These are phyloP conservation scores for Beaufortia kweichowensis DNA, from an alignment of 2,113 vertebrate genomes.

Conservation along the genomic window DNA sequence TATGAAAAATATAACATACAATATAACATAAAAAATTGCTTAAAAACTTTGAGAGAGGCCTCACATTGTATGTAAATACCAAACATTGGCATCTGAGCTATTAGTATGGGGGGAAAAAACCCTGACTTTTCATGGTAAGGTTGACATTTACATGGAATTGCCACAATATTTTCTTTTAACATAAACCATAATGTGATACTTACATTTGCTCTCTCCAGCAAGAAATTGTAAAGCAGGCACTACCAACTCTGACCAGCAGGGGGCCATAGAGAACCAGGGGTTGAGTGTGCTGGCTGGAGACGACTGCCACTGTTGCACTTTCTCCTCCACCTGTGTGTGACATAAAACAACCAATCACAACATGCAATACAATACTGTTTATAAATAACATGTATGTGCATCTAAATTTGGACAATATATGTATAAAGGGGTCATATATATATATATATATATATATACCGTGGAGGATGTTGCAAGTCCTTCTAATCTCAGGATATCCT, in stretches of 20 bases:
- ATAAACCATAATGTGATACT: conserved; percentile 26
- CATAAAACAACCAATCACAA: conserved; percentile 18
- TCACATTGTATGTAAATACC: too few relatives aligned
- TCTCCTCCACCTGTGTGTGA: conserved; percentile 86
- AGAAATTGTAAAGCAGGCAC: conserved; percentile 90
- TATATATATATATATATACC: too few relatives aligned
- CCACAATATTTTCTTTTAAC: too few relatives aligned
- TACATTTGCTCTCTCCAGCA: conserved; percentile 89
- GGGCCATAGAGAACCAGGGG: conserved; percentile 86
- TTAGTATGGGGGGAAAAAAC: too few relatives aligned
- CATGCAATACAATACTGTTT: too few relatives aligned
- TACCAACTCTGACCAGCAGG: conserved; percentile 94
- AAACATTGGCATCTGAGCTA: too few relatives aligned
- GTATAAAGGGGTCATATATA: neutral
- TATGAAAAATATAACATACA: too few relatives aligned
- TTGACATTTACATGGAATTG: too few relatives aligned
- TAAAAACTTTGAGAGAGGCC: too few relatives aligned
- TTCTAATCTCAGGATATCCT: conserved; percentile 86
- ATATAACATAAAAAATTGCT: too few relatives aligned
- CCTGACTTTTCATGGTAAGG: too few relatives aligned
- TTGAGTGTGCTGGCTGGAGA: conserved; percentile 91
- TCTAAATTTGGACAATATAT: neutral
- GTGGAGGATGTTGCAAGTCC: conserved; percentile 78
- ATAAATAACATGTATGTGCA: too few relatives aligned
- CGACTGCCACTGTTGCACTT: conserved; percentile 88